phyloP scores from a whole-genome alignment of 2,888 invertebrate species.

The Sussaba pulchella region DNA sequence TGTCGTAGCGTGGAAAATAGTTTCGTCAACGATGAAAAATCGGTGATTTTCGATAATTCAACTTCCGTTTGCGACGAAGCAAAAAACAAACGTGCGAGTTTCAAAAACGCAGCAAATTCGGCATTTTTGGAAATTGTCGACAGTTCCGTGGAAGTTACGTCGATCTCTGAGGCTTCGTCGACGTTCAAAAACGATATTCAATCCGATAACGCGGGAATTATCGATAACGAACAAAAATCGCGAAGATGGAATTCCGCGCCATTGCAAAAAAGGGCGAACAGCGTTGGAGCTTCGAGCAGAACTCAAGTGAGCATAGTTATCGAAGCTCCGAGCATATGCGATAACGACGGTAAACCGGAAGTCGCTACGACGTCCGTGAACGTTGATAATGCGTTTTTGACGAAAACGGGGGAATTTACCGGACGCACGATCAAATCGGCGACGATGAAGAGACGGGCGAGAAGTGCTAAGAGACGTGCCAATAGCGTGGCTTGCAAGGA shows the following conservation, averaged over 20 bases:
- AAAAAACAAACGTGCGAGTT: slow-evolving; percentile 77
- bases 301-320: slow-evolving; percentile 78
- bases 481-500: slow-evolving; percentile 69
- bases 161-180: slow-evolving; percentile 56
- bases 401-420: slow-evolving; percentile 16
- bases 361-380: slow-evolving; percentile 17
- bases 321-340: slow-evolving; percentile 70
- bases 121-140: slow-evolving; percentile 76
- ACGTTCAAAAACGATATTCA: slow-evolving; percentile 33
- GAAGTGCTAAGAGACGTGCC: slow-evolving; percentile 75
- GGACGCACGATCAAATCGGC: slow-evolving; percentile 75
- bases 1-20: not conserved
- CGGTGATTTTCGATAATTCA: slow-evolving; percentile 58
- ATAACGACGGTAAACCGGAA: slow-evolving; percentile 16
- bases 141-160: slow-evolving; percentile 22
- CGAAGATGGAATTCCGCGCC: slow-evolving; percentile 79
- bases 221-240: slow-evolving; percentile 43
- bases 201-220: not conserved
- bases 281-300: slow-evolving; percentile 62
- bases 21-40: slow-evolving; percentile 3
- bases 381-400: not conserved
- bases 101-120: slow-evolving; percentile 76
- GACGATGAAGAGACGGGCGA: slow-evolving; percentile 77
- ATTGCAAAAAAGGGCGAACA: slow-evolving; percentile 72
- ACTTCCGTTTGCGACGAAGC: slow-evolving; percentile 38